Evolutionary conservation across 35 echinoderm and acorn worm species (phyloP).

Genomic region (Amphiura filiformis): DNA sequence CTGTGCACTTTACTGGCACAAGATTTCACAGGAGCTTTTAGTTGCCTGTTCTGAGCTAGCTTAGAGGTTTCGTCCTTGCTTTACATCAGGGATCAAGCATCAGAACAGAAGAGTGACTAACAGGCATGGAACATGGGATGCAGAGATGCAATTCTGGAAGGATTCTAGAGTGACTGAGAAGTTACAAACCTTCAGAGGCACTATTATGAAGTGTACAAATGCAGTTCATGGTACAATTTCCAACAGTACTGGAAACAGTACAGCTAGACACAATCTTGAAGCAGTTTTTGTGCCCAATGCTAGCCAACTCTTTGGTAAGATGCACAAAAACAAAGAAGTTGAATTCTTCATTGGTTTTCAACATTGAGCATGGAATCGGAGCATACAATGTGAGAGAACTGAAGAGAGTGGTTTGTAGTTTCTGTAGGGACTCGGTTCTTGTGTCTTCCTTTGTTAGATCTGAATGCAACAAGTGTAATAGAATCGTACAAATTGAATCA

Average conservation of each 20-base stretch:
- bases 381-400: slow-evolving; percentile 19
- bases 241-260: slow-evolving; percentile 1
- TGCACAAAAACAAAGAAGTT: slow-evolving; percentile 6
- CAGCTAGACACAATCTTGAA: not conserved
- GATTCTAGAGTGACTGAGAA: slow-evolving; percentile 8
- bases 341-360: slow-evolving; percentile 29
- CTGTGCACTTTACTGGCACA: too few relatives aligned
- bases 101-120: too few relatives aligned
- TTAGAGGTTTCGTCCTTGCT: too few relatives aligned
- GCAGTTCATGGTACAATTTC: not conserved
- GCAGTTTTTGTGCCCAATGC: slow-evolving; percentile 9
- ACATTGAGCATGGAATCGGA: slow-evolving; percentile 22
- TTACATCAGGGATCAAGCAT: too few relatives aligned
- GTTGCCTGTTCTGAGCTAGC: too few relatives aligned
- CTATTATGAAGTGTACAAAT: not conserved
- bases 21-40: too few relatives aligned
- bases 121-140: slow-evolving; percentile 1
- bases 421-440: not conserved
- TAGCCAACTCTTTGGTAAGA: not conserved
- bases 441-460: not conserved
- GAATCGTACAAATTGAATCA: too few relatives aligned
- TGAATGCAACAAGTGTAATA: too few relatives aligned
- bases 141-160: slow-evolving; percentile 22
- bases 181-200: not conserved
- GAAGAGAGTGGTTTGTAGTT: not conserved